Evolutionary conservation across 2,888 invertebrate species (phyloP).

Genomic region (Brachyptera risi): DNA sequence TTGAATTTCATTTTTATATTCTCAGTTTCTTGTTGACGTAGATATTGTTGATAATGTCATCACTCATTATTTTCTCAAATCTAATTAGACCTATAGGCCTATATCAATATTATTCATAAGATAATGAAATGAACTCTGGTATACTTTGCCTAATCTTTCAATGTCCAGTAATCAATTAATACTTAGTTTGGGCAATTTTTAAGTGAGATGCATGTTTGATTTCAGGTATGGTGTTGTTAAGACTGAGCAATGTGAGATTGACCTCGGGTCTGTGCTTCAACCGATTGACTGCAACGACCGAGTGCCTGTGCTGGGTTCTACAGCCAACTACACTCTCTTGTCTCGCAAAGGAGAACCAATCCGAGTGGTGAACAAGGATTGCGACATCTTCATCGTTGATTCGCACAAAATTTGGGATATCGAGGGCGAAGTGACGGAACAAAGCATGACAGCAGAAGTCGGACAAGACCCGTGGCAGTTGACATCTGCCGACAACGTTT

Average conservation of each 20-base stretch:
- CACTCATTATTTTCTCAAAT: too few relatives aligned
- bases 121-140: too few relatives aligned
- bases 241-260: conserved; percentile 50
- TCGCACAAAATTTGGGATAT: conserved; percentile 74
- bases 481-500: conserved; percentile 49
- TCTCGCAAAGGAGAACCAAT: conserved; percentile 83
- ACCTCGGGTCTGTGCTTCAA: conserved; percentile 57
- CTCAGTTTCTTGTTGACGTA: too few relatives aligned
- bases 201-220: neutral
- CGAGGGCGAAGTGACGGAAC: conserved; percentile 54
- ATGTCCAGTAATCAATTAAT: too few relatives aligned
- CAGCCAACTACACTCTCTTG: conserved; percentile 71
- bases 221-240: conserved; percentile 33
- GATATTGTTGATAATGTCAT: too few relatives aligned
- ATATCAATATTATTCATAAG: too few relatives aligned
- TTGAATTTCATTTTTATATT: too few relatives aligned
- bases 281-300: conserved; percentile 66
- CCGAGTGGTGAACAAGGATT: conserved; percentile 65
- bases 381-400: conserved; percentile 77
- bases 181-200: too few relatives aligned
- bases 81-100: too few relatives aligned
- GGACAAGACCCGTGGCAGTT: conserved; percentile 73
- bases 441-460: conserved; percentile 51
- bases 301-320: conserved; percentile 60
- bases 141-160: too few relatives aligned